These are phyloP conservation scores for Amphibalanus amphitrite DNA, from an alignment of 1,140 invertebrate genomes.

Conservation along the genomic window DNA sequence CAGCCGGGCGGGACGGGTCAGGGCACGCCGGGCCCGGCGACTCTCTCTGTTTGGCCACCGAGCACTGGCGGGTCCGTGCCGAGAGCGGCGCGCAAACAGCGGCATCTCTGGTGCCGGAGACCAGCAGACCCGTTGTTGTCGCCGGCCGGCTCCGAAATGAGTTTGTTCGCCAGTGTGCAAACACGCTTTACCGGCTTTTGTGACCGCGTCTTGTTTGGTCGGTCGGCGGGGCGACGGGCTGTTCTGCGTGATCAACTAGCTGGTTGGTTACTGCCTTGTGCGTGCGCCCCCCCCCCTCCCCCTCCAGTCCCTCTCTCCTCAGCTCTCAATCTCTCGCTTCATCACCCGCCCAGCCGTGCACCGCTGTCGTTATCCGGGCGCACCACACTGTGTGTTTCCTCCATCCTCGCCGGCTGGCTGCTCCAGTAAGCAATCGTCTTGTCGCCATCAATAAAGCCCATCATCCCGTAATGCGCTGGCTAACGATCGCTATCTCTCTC, in stretches of 20 bases:
- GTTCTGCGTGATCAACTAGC: not conserved
- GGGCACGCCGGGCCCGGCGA: no score
- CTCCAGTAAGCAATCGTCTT: no score
- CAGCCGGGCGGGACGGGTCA: no score
- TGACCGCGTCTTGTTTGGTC: not conserved
- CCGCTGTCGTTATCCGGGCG: no score
- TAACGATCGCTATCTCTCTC: not conserved
- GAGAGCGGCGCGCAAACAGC: not conserved
- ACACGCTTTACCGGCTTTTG: not conserved
- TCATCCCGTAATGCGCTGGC: not conserved
- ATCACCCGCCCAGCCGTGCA: no score
- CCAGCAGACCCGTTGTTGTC: not conserved
- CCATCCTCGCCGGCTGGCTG: no score
- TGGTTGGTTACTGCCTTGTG: no score
- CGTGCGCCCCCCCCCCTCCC: no score
- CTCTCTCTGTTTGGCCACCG: not conserved
- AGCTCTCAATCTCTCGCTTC: no score
- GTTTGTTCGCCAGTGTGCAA: not conserved
- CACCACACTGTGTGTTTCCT: no score
- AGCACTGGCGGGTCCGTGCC: not conserved
- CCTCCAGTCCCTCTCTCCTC: no score
- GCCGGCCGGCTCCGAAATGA: not conserved
- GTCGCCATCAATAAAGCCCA: not conserved
- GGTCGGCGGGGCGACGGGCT: not conserved
- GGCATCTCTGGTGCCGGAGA: not conserved